Base-by-base conservation (phyloP, 2,113 vertebrate species). In the Oplegnathus fasciatus region DNA sequence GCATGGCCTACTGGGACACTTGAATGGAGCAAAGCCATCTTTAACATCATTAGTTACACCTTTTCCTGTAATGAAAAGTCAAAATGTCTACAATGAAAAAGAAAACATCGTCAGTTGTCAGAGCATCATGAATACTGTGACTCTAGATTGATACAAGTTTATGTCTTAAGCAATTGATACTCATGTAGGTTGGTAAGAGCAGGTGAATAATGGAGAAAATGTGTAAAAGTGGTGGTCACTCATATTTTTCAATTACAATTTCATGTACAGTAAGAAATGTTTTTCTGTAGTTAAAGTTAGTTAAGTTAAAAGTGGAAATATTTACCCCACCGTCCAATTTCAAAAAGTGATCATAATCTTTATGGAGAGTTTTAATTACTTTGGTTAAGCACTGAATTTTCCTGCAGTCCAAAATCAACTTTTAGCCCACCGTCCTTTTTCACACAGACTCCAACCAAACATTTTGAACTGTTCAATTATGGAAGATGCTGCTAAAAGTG, bases 401-500 rank as follows among this genome's bases (percentile, higher is more conserved):
- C 18, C 22, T 52, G 10, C 32, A 6, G 24, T 62, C 11, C 9
- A 74, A 84, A 79, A 61, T 66, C 50, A 60, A 20, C 79, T 34
- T 54, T 24, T 58, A 40, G 10, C 15, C 22, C 10, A 17, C 9
- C 1, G 8, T 7, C 40, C 6, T 37, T 37, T 37, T 4, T 37
- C 34, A 30, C 10, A 44, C 48, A 40, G 2, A 58, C 26, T 65
- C 34, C 28, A 54, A 58, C 32, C 6, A 0, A n/a, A 18, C 8
- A 55, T 58, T 42, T 66, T 26, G 7, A 42, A 24, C 55, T 2
- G 13, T 55, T 28, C 30, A 57, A 20, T 74, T 58, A 68, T 48
- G 22, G 3, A 67, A 20, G 26, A 60, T 1, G 4, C 55, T 48
- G 2, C 57, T 18, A 6, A 64, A 48, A 58, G 58, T 50, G 34